phyloP scores from a whole-genome alignment of 2,797 vertebrate genomes.

The Vespertilio murinus region DNA sequence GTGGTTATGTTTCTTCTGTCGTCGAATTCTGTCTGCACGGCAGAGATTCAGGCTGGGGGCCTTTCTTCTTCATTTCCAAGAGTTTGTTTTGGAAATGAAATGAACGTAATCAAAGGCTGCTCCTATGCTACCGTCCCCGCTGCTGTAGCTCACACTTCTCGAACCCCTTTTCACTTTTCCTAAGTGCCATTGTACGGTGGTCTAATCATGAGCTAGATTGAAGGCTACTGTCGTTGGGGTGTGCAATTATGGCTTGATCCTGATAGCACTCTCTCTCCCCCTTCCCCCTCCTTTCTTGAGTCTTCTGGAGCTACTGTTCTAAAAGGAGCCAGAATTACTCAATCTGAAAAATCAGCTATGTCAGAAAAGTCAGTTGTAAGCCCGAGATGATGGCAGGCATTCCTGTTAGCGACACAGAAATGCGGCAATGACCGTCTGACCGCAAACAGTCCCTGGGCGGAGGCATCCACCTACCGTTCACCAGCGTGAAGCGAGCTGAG shows the following conservation, averaged over 20 bases:
- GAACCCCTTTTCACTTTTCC: not conserved
- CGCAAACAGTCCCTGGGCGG: not conserved
- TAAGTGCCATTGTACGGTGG: not conserved
- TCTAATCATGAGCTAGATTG: not conserved
- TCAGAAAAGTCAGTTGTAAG: not conserved
- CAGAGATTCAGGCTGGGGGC: not conserved
- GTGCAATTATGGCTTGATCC: rapidly evolving
- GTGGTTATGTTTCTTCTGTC: not conserved
- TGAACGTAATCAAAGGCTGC: not conserved
- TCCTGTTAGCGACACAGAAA: not conserved
- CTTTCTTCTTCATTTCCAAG: not conserved
- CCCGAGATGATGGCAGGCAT: not conserved
- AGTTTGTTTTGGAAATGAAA: constrained; percentile 52
- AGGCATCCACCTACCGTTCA: not conserved
- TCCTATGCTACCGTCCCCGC: not conserved
- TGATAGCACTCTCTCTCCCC: rapidly evolving
- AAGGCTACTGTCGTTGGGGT: not conserved
- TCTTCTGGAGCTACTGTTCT: not conserved
- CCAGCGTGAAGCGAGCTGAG: not conserved
- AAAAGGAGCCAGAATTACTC: not conserved
- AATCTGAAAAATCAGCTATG: constrained; percentile 1
- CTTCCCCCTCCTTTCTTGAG: rapidly evolving
- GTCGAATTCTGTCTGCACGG: not conserved
- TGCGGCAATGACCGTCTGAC: not conserved
- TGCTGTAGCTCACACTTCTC: not conserved